phyloP scores from a whole-genome alignment of 23 tunicate genomes.

The Clavelina lepadiformis region DNA sequence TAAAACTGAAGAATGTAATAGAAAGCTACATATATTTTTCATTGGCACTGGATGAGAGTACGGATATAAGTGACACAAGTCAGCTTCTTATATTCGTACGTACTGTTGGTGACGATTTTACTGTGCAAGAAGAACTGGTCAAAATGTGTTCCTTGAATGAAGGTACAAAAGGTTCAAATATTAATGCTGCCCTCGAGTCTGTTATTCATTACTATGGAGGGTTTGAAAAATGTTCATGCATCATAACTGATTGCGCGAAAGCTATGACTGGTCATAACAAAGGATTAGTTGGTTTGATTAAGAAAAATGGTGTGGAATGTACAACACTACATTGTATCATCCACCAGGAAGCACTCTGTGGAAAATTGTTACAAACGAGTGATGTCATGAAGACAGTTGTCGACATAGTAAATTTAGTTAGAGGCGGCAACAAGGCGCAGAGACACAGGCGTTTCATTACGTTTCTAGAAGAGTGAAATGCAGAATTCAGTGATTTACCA shows the following conservation, averaged over 20 bases:
- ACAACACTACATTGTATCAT: constrained; percentile 53
- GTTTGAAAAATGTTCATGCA: constrained; percentile 43
- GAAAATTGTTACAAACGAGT: constrained; percentile 55
- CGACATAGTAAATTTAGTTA: constrained; percentile 36
- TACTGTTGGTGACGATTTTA: constrained; percentile 38
- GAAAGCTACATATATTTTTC: constrained; percentile 50
- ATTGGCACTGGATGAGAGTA: constrained; percentile 48
- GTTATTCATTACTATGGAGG: constrained; percentile 34
- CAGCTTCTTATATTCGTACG: constrained; percentile 39
- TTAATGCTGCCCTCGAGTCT: constrained; percentile 28
- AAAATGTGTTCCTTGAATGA: constrained; percentile 23
- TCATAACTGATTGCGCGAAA: constrained; percentile 50
- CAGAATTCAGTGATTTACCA: constrained; percentile 50
- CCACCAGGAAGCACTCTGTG: constrained; percentile 81
- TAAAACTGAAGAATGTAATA: constrained; percentile 26
- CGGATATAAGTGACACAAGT: constrained; percentile 45
- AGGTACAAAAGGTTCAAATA: constrained; percentile 42
- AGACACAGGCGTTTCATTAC: constrained; percentile 28
- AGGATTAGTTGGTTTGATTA: constrained; percentile 31
- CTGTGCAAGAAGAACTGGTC: constrained; percentile 53
- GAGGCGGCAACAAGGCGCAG: constrained; percentile 41
- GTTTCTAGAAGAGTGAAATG: constrained; percentile 32
- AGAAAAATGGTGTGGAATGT: constrained; percentile 51
- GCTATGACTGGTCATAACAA: constrained; percentile 36
- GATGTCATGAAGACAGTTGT: constrained; percentile 55